These are phyloP conservation scores for Orthonychiurus folsomi DNA, from an alignment of 2,888 invertebrate genomes.

Conservation along the genomic window DNA sequence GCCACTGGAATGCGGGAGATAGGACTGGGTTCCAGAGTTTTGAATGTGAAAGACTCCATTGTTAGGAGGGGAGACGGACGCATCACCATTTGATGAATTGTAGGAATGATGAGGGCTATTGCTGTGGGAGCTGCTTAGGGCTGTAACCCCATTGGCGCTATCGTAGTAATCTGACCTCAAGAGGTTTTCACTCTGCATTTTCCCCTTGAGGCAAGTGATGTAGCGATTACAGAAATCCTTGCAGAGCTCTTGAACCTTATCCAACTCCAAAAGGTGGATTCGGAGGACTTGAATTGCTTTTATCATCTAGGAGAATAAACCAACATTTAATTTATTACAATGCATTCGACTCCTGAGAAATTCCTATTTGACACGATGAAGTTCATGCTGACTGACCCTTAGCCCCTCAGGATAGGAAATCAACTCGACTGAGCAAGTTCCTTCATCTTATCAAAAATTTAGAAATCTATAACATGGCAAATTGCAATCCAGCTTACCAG, in stretches of 20 bases:
- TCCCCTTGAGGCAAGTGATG: conserved; percentile 78
- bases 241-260: conserved; percentile 89
- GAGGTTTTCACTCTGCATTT: conserved; percentile 82
- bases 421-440: not conserved
- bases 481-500: conserved; percentile 55
- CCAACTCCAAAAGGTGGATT: conserved; percentile 82
- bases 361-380: conserved; percentile 6
- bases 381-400: too few relatives aligned
- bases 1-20: not conserved
- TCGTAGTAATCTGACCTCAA: conserved; percentile 63
- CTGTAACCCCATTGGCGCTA: conserved; percentile 37
- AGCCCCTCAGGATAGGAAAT: too few relatives aligned
- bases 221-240: conserved; percentile 90
- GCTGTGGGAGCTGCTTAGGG: conserved; percentile 39
- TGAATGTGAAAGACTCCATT: conserved; percentile 26
- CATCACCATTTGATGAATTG: conserved; percentile 44
- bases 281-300: conserved; percentile 81
- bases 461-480: conserved; percentile 4
- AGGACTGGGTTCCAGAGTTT: conserved; percentile 12
- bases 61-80: conserved; percentile 43
- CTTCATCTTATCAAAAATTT: not conserved
- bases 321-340: conserved; percentile 41
- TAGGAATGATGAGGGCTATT: conserved; percentile 36
- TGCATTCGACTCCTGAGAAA: not conserved
- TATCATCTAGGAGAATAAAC: too few relatives aligned